Percentiles rank a stretch among this genome's conserved stretches.
These are phyloP conservation scores for Clavelina lepadiformis DNA, from an alignment of 23 tunicate genomes.

Conservation along the genomic window DNA sequence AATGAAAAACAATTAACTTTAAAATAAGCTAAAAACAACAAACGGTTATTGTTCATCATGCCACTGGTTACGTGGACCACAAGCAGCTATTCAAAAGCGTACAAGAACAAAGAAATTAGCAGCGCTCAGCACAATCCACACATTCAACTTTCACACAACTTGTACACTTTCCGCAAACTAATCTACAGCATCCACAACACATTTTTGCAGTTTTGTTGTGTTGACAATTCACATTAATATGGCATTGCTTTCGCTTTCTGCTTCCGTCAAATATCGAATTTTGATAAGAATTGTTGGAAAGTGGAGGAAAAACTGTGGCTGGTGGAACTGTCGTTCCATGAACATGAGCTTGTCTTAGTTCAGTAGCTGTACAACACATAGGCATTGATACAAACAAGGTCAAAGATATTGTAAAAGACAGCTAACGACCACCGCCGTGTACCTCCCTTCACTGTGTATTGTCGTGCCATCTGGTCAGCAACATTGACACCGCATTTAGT, in stretches of 20 bases:
- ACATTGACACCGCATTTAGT: neutral
- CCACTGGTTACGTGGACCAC: neutral
- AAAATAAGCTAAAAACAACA: slow-evolving; percentile 1
- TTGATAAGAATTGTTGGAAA: slow-evolving; percentile 1
- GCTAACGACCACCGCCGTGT: too few relatives aligned
- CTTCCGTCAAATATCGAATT: neutral
- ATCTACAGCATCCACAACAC: slow-evolving; percentile 3
- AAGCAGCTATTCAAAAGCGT: neutral
- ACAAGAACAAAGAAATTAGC: neutral
- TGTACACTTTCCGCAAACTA: neutral
- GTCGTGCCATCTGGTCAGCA: slow-evolving; percentile 5
- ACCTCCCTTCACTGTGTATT: too few relatives aligned
- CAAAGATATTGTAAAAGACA: neutral
- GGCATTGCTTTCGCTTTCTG: too few relatives aligned
- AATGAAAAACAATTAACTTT: slow-evolving; percentile 2
- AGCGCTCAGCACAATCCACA: neutral
- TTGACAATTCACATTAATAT: neutral
- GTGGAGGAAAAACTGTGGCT: neutral
- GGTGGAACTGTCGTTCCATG: neutral
- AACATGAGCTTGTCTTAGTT: neutral
- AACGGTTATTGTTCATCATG: neutral
- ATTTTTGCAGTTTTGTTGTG: slow-evolving; percentile 1
- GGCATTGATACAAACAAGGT: neutral
- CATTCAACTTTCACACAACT: neutral
- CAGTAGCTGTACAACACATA: neutral